Evolutionary conservation across 2,113 vertebrate species (phyloP), one percentile per base, ranked within the genome.

Genomic region (Platycercus adscitus): DNA sequence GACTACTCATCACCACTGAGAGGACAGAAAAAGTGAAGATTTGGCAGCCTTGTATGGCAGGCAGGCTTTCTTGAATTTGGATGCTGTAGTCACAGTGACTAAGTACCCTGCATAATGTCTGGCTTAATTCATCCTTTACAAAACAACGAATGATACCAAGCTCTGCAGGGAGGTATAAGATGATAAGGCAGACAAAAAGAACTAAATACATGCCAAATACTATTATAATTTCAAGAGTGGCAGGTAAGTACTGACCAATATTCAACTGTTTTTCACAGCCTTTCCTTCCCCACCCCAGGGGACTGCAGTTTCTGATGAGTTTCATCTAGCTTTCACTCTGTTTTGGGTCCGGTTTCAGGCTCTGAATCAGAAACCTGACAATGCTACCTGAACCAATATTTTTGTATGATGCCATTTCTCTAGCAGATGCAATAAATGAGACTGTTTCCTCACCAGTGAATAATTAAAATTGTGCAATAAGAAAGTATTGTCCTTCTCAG

Each of bases 21-120:
- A 82, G 94, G 86, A 92, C 76, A 86, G 86, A 91, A 94, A 93
- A 83, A 86, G 39, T 58, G 76, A 83, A 86, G 64, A 83, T 92
- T 83, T 93, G 83, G 86, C 91, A 91, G 92, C 43, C 72, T 83
- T 33, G 64, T 55, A 81, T 86, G 60, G 80, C 65, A 93, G 79
- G 26, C 90, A 91, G 64, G 50, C n/a, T 88, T 92, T 71, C 86
- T 58, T 83, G 83, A 95, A 92, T 95, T 93, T 81, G 94, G 86
- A 77, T 95, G 76, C 50, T 84, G 61, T 65, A 96, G 92, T 94
- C 72, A 83, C 68, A 73, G 55, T 70, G 58, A 90, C 49, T 83
- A 81, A 93, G 35, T 73, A 90, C 43, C 41, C 46, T 81, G 91
- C 81, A 83, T 70, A 70, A 86, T 55, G 28, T 44, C 66, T 96